Evolutionary conservation across 2,888 invertebrate species (phyloP).

Genomic region (Mythimna impura): DNA sequence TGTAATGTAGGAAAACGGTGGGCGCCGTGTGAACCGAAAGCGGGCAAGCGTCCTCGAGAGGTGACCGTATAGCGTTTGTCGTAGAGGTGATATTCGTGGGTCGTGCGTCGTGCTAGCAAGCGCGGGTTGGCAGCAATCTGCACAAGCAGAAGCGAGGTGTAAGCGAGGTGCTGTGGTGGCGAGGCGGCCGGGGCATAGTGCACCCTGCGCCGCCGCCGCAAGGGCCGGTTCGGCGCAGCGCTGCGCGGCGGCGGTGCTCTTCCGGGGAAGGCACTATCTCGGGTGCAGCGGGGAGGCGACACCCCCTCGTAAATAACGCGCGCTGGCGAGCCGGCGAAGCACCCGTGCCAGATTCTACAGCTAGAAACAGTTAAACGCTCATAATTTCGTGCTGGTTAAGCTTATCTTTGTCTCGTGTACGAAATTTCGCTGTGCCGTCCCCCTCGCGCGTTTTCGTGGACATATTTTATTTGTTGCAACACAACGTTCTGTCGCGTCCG

Average conservation of each 20-base stretch:
- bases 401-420: slow-evolving; percentile 90
- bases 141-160: slow-evolving; percentile 85
- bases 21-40: slow-evolving; percentile 75
- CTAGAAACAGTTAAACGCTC: slow-evolving; percentile 91
- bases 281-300: slow-evolving; percentile 83
- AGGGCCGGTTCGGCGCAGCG: slow-evolving; percentile 66
- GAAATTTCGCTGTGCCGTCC: slow-evolving; percentile 87
- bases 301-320: slow-evolving; percentile 90
- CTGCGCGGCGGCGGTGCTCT: slow-evolving; percentile 80
- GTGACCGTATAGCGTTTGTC: slow-evolving; percentile 78
- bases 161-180: slow-evolving; percentile 79
- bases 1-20: slow-evolving; percentile 79
- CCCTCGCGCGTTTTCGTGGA: slow-evolving; percentile 86
- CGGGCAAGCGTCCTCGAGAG: slow-evolving; percentile 70
- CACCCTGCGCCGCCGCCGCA: slow-evolving; percentile 67
- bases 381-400: slow-evolving; percentile 91
- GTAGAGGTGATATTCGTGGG: slow-evolving; percentile 84
- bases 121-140: slow-evolving; percentile 85
- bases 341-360: slow-evolving; percentile 90
- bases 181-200: slow-evolving; percentile 62
- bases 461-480: slow-evolving; percentile 89
- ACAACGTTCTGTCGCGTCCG: slow-evolving; percentile 84
- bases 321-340: slow-evolving; percentile 90
- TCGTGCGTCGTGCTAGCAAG: slow-evolving; percentile 74
- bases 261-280: slow-evolving; percentile 90